Evolutionary conservation across 2,797 vertebrate genomes (phyloP).

Genomic region (Notamacropus eugenii): DNA sequence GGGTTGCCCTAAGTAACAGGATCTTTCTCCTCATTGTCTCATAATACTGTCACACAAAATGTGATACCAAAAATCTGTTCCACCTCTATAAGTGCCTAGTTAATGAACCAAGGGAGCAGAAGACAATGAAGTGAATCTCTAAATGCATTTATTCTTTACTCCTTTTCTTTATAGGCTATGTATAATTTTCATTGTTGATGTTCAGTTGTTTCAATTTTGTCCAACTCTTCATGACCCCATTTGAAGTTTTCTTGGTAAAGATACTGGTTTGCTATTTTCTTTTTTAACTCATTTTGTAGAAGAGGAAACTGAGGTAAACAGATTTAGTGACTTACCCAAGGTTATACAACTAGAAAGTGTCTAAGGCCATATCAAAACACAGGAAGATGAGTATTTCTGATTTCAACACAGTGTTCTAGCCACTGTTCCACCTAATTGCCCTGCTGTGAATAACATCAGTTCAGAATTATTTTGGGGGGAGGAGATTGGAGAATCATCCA

Average conservation of each 20-base stretch:
- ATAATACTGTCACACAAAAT: not conserved
- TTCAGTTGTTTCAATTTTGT: not conserved
- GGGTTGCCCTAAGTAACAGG: not conserved
- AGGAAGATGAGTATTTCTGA: not conserved
- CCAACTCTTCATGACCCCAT: not conserved
- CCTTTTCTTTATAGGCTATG: not conserved
- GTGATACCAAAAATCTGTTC: not conserved
- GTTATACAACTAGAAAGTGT: not conserved
- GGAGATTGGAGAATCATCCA: not conserved
- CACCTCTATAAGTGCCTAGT: not conserved
- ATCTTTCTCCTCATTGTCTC: not conserved
- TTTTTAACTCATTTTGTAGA: not conserved
- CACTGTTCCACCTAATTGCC: no score
- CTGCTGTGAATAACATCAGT: not conserved
- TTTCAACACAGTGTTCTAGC: not conserved
- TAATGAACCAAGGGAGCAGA: not conserved
- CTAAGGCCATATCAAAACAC: not conserved
- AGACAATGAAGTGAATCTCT: not conserved
- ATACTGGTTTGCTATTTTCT: not conserved
- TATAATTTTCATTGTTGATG: not conserved
- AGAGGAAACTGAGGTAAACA: not conserved
- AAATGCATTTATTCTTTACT: not conserved
- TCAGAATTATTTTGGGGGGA: not conserved
- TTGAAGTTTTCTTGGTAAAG: not conserved
- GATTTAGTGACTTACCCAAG: not conserved